These are phyloP conservation scores for Noctua fimbriata DNA, from an alignment of 2,888 invertebrate genomes.

Conservation along the genomic window DNA sequence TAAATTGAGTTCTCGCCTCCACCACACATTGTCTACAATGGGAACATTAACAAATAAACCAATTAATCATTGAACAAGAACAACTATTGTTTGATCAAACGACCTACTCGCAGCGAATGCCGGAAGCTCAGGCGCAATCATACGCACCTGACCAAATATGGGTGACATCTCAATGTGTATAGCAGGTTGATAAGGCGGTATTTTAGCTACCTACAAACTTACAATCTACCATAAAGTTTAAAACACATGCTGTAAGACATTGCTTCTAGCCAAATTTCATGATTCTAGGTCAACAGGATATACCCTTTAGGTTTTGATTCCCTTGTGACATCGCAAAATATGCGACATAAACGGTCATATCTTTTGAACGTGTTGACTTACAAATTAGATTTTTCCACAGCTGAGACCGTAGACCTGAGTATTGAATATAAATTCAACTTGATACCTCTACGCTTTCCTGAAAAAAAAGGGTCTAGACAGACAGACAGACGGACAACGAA, in stretches of 20 bases:
- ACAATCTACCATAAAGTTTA: not conserved
- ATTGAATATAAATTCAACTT: too few species aligned
- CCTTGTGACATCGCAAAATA: too few species aligned
- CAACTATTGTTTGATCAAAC: slow-evolving; percentile 42
- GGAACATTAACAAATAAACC: slow-evolving; percentile 32
- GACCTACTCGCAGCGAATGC: slow-evolving; percentile 39
- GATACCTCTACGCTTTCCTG: too few species aligned
- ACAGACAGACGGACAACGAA: too few species aligned
- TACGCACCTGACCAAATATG: slow-evolving; percentile 70
- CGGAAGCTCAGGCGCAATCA: slow-evolving; percentile 54
- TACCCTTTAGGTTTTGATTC: too few species aligned
- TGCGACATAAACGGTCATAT: too few species aligned
- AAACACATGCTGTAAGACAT: not conserved
- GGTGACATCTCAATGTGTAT: slow-evolving; percentile 68
- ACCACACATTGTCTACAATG: slow-evolving; percentile 4
- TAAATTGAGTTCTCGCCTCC: slow-evolving; percentile 26
- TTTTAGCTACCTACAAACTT: not conserved
- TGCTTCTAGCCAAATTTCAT: not conserved
- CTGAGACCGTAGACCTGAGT: too few species aligned
- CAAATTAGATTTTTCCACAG: too few species aligned
- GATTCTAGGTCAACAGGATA: too few species aligned
- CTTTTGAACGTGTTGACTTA: too few species aligned
- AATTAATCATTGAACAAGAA: slow-evolving; percentile 49
- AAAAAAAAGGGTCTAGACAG: too few species aligned
- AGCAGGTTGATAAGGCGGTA: slow-evolving; percentile 24